These are phyloP conservation scores for Paralichthys olivaceus DNA, from an alignment of 2,113 vertebrate species.

Conservation along the genomic window DNA sequence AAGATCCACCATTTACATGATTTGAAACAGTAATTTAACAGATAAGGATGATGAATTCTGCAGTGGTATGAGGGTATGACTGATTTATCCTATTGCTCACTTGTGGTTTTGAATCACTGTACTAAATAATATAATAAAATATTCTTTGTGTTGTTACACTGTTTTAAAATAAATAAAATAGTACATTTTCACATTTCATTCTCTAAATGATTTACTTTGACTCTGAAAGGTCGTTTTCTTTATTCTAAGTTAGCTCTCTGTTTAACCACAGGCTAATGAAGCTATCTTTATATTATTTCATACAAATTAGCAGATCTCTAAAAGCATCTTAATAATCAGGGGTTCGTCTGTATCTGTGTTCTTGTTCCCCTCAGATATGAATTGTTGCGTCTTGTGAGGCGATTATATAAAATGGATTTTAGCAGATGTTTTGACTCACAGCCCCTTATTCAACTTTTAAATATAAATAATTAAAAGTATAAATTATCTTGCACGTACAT, in stretches of 20 bases:
- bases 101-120: not conserved
- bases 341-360: not conserved
- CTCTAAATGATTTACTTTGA: not conserved
- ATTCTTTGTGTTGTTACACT: not conserved
- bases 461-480: conserved; percentile 2
- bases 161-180: not conserved
- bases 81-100: not conserved
- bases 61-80: not conserved
- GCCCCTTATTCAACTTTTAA: conserved; percentile 16
- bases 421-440: not conserved
- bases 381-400: not conserved
- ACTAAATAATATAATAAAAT: not conserved
- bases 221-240: not conserved
- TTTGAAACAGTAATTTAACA: conserved; percentile 1
- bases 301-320: not conserved
- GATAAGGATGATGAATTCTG: not conserved
- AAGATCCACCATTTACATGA: conserved; percentile 17
- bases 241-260: not conserved
- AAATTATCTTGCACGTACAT: not conserved
- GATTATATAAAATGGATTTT: too few relatives aligned
- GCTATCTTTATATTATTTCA: not conserved
- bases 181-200: not conserved
- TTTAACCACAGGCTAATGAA: not conserved
- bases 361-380: conserved; percentile 8
- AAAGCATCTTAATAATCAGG: not conserved